Evolutionary conservation across 2,113 vertebrate species (phyloP), one percentile per base, ranked within the genome.

Genomic region (Brachionichthys hirsutus): DNA sequence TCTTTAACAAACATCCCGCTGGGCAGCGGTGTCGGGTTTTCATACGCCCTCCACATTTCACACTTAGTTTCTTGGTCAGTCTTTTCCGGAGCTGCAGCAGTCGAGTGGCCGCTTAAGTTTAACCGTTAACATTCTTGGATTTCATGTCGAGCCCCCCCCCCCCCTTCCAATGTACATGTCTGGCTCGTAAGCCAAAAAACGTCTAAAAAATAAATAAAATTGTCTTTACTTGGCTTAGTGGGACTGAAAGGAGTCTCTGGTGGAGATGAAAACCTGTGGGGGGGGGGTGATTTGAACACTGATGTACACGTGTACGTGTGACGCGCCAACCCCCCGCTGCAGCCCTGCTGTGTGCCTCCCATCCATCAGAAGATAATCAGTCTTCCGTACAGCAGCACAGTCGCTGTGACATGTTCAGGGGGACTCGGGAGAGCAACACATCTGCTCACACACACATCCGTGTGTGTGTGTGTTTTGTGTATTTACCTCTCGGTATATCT

Each of bases 121-220:
- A 30, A 30, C 8, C 24, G 8, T 30, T 30, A 30, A 30, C 24
- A 30, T 30, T 30, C 24, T 2, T 4, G 8, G 24, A 30, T 30
- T 30, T 30, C 5, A 30, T 30, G 24, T 30, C 3, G 24, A 30
- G n/a, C n/a, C n/a, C n/a, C n/a, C n/a, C n/a, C n/a, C 68, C 66
- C 63, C 65, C 49, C 47, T 73, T 71, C 52, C 67, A 62, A 43
- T 67, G 80, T 70, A 78, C 76, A 82, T 77, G 70, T 79, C 54
- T 64, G 48, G 12, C 59, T 80, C 67, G 42, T 63, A 58, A 70
- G 57, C 62, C 73, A 80, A 78, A 58, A 17, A 73, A 44, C 45
- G 3, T 65, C 57, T 42, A 45, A 70, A 82, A 81, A 80, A 67
- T 34, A 54, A 66, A 77, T 71, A 24, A 42, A 67, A 77, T 79